A percentile compares a stretch with the other conserved stretches of the same genome.
Conservation (phyloP, 1,140 invertebrate species). For the Drosophila takahashii region DNA sequence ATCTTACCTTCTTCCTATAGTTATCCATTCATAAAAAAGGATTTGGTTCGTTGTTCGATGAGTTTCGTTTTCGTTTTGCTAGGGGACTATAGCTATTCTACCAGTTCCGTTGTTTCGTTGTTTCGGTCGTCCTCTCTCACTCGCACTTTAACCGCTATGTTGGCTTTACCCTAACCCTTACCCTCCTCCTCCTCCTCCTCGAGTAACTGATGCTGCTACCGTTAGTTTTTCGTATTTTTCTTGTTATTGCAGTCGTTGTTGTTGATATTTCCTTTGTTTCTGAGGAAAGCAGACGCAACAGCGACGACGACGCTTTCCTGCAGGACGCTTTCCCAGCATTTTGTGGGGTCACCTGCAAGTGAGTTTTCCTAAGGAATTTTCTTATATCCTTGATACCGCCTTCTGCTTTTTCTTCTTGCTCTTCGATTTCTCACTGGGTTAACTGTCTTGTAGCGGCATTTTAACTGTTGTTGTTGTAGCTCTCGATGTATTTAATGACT, state of each 20-base stretch:
- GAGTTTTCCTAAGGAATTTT: slow-evolving; percentile 3
- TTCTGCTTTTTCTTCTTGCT: background rate
- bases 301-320: slow-evolving; percentile 68
- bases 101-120: slow-evolving; percentile 23
- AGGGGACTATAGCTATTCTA: slow-evolving; percentile 1
- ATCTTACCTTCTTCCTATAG: slow-evolving; percentile 82
- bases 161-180: too few relatives aligned
- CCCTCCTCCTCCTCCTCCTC: background rate
- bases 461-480: background rate
- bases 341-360: slow-evolving; percentile 18
- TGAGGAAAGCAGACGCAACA: slow-evolving; percentile 69
- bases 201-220: slow-evolving; percentile 7
- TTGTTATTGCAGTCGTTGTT: slow-evolving; percentile 34
- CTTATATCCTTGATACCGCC: background rate
- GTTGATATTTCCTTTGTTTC: slow-evolving; percentile 74
- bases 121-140: slow-evolving; percentile 10
- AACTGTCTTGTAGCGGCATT: slow-evolving; percentile 25
- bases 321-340: slow-evolving; percentile 51
- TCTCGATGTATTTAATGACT: background rate
- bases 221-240: slow-evolving; percentile 26
- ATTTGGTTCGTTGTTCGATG: slow-evolving; percentile 44
- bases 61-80: slow-evolving; percentile 8
- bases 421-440: slow-evolving; percentile 5
- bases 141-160: background rate
- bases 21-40: slow-evolving; percentile 76